phyloP scores from a whole-genome alignment of 2,113 vertebrate species.

The Eulacestoma nigropectus region DNA sequence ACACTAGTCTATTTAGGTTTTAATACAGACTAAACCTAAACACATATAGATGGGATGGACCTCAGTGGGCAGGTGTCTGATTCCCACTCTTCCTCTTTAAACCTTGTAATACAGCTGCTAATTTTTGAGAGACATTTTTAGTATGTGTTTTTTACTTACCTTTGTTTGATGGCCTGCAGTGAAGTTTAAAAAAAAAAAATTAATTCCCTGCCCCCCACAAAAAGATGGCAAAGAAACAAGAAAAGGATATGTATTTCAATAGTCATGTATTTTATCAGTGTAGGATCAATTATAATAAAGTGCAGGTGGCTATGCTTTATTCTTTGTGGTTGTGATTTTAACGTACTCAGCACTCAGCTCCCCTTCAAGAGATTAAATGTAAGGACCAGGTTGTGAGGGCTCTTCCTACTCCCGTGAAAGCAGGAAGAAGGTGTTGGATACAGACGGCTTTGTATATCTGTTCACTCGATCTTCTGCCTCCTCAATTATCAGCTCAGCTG shows the following conservation, averaged over 20 bases:
- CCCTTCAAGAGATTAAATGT: not conserved
- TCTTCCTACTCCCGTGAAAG: not conserved
- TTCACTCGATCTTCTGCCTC: not conserved
- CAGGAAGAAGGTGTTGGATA: not conserved
- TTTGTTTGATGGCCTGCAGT: not conserved
- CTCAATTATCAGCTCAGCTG: not conserved
- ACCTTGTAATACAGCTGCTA: not conserved
- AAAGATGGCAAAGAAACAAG: not conserved
- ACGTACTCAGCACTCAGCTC: not conserved
- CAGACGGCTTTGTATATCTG: not conserved
- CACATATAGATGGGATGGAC: not conserved
- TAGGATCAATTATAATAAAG: not conserved
- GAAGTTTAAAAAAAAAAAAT: not conserved
- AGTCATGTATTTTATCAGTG: not conserved
- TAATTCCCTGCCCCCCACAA: no score
- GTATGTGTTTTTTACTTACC: not conserved
- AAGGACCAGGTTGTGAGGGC: not conserved
- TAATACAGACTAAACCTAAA: not conserved
- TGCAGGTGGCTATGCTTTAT: not conserved
- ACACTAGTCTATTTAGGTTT: not conserved
- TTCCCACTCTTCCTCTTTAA: not conserved
- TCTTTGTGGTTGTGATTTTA: not conserved
- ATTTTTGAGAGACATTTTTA: not conserved
- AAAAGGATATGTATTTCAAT: not conserved
- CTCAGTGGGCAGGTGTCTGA: not conserved